Evolutionary conservation across 37 sponge, comb jelly and placozoan species (phyloP).

Genomic region (Tethya wilhelma): DNA sequence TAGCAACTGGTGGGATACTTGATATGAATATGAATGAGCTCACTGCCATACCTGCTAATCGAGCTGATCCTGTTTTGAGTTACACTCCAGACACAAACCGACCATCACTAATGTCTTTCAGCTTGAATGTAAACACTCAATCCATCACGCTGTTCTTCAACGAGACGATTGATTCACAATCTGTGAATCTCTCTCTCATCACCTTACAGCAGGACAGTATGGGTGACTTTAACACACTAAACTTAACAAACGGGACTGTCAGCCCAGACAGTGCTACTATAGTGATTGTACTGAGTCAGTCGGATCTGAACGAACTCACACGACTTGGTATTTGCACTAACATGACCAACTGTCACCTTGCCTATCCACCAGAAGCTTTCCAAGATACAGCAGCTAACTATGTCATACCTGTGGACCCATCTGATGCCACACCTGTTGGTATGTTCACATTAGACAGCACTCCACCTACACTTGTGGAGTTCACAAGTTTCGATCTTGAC

Average conservation of each 20-base stretch:
- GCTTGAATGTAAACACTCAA: conserved; percentile 57
- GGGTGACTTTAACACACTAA: conserved; percentile 1
- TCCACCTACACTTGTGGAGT: conserved; percentile 48
- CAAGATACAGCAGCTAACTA: conserved; percentile 53
- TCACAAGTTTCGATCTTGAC: conserved; percentile 78
- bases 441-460: conserved; percentile 51
- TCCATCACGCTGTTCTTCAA: conserved; percentile 58
- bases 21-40: conserved; percentile 74
- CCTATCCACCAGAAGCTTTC: conserved; percentile 50
- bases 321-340: conserved; percentile 62
- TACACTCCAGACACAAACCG: conserved; percentile 52
- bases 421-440: conserved; percentile 27
- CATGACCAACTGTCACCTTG: conserved; percentile 64
- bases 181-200: conserved; percentile 22
- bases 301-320: conserved; percentile 57
- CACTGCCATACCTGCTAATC: conserved; percentile 20
- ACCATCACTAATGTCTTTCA: conserved; percentile 51
- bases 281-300: conserved; percentile 23
- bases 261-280: conserved; percentile 47
- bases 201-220: conserved; percentile 45
- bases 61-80: conserved; percentile 18
- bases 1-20: conserved; percentile 24
- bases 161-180: conserved; percentile 62
- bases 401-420: conserved; percentile 27
- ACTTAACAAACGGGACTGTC: conserved; percentile 42